phyloP scores from a whole-genome alignment of 2,888 invertebrate species.

The Phymatocera aterrima region DNA sequence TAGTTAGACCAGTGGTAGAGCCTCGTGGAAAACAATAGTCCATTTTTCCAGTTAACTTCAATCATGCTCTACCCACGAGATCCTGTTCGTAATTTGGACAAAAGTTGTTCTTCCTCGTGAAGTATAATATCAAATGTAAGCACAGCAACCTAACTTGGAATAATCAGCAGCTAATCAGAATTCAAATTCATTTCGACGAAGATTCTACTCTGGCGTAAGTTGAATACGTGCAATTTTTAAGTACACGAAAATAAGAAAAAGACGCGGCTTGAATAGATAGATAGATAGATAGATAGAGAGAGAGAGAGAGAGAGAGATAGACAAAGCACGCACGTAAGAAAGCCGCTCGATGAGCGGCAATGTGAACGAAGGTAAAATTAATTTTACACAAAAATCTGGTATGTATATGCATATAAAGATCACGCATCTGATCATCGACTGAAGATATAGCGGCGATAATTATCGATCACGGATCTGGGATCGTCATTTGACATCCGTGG shows the following conservation, averaged over 20 bases:
- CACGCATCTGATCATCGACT: slow-evolving; percentile 9
- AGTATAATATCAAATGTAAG: not conserved
- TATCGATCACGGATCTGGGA: slow-evolving; percentile 37
- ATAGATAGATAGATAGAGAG: not conserved
- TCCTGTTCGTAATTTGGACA: slow-evolving; percentile 14
- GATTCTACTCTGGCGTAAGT: not conserved
- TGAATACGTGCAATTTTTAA: not conserved
- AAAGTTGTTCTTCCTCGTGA: not conserved
- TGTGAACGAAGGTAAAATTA: not conserved
- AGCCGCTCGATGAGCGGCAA: not conserved
- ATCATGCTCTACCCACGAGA: not conserved
- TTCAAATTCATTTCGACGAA: not conserved
- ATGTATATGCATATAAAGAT: not conserved
- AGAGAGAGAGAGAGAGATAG: not conserved
- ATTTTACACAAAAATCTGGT: not conserved
- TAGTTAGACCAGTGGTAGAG: not conserved
- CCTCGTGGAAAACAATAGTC: slow-evolving; percentile 32
- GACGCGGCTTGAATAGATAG: not conserved
- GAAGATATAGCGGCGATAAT: slow-evolving; percentile 11
- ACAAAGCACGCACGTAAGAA: not conserved
- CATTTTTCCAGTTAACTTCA: not conserved
- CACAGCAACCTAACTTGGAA: not conserved
- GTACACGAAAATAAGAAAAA: not conserved
- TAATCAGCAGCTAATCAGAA: not conserved
- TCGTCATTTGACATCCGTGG: slow-evolving; percentile 33